Conservation (phyloP, 2,797 vertebrate genomes). For the Hozukius guyotensis region DNA sequence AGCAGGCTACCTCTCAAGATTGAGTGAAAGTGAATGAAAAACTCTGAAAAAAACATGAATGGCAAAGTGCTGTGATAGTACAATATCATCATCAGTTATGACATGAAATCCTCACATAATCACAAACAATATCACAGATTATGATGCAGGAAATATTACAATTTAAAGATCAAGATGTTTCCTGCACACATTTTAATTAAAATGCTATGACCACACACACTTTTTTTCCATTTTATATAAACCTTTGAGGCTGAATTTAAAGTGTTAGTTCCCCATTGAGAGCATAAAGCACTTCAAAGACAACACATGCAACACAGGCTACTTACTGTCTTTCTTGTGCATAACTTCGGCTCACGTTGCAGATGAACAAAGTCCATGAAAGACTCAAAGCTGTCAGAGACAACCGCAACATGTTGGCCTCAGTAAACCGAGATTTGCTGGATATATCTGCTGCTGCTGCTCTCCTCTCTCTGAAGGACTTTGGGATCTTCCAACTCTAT, state of each 20-base stretch:
- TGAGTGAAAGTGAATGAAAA: conserved; percentile 5
- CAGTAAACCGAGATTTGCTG: conserved; percentile 29
- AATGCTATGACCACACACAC: background rate
- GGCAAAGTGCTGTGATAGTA: background rate
- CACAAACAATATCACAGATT: background rate
- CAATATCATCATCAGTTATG: background rate
- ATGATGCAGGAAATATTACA: background rate
- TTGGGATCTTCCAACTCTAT: conserved; percentile 18
- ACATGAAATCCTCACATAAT: background rate
- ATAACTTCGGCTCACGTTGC: conserved; percentile 66
- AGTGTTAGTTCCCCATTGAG: background rate
- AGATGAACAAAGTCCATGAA: conserved; percentile 78
- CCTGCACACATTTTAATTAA: background rate
- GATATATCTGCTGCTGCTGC: conserved; percentile 18
- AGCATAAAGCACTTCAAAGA: conserved; percentile 7
- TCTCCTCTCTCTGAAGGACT: conserved; percentile 25
- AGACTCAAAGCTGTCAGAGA: conserved; percentile 72
- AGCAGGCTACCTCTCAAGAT: background rate
- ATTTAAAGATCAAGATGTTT: background rate
- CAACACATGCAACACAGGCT: conserved; percentile 38
- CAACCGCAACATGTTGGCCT: conserved; percentile 67
- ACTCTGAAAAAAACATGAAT: background rate
- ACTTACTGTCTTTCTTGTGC: conserved; percentile 84
- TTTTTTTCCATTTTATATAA: background rate
- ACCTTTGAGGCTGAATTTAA: background rate